Percentiles rank a stretch among this genome's conserved stretches.
phyloP scores from a whole-genome alignment of 2,888 invertebrate genomes.

The Hydraecia micacea region DNA sequence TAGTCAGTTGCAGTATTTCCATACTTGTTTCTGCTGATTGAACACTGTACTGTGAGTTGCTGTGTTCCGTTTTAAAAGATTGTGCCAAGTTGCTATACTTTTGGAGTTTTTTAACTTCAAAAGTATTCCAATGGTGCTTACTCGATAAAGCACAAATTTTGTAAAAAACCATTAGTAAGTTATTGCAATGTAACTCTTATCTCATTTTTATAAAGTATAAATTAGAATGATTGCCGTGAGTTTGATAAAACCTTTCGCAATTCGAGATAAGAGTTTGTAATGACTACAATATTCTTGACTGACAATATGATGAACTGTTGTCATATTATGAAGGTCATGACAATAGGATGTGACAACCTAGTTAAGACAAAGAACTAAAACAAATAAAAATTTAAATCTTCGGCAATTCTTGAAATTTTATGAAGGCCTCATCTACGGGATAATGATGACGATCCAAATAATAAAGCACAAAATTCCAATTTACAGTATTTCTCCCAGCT shows the following conservation, averaged over 20 bases:
- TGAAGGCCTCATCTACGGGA: neutral
- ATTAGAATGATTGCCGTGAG: neutral
- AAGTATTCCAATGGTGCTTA: too few relatives aligned
- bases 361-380: neutral
- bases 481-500: neutral
- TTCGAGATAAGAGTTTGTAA: neutral
- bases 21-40: neutral
- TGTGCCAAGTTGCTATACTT: neutral
- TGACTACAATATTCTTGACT: too few relatives aligned
- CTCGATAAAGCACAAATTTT: too few relatives aligned
- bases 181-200: neutral
- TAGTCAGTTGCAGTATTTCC: neutral
- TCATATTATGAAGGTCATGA: too few relatives aligned
- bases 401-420: neutral
- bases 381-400: neutral
- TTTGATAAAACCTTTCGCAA: neutral
- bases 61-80: neutral
- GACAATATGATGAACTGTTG: too few relatives aligned
- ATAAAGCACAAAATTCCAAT: slow-evolving; percentile 16
- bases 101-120: neutral
- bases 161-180: neutral
- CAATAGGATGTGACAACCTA: too few relatives aligned
- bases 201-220: neutral
- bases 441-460: neutral
- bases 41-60: neutral